These are phyloP conservation scores for Xestia sexstrigata DNA, from an alignment of 2,888 invertebrate genomes.

Conservation along the genomic window DNA sequence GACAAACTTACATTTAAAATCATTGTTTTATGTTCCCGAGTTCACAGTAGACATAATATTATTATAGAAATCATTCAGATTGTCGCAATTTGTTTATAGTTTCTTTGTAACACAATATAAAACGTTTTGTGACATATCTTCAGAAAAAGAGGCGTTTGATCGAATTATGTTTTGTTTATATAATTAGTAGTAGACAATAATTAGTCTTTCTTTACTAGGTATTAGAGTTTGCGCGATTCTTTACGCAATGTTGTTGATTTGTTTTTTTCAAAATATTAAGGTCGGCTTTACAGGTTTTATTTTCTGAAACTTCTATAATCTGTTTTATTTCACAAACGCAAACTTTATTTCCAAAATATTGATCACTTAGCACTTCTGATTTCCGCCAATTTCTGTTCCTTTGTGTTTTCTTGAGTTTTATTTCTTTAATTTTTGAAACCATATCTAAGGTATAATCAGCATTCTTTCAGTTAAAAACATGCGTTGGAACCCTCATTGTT, in stretches of 20 bases:
- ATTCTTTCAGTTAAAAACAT: slow-evolving; percentile 29
- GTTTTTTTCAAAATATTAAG: neutral
- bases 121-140: neutral
- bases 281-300: neutral
- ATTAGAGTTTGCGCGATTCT: neutral
- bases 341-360: slow-evolving; percentile 15
- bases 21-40: slow-evolving; percentile 30
- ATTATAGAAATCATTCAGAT: neutral
- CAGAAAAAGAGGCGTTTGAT: neutral
- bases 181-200: neutral
- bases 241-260: neutral
- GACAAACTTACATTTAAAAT: slow-evolving; percentile 43
- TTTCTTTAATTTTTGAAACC: slow-evolving; percentile 20
- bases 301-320: neutral
- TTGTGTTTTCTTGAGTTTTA: slow-evolving; percentile 37
- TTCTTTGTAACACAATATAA: neutral
- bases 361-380: slow-evolving; percentile 16
- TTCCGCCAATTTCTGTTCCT: neutral
- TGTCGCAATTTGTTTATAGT: neutral
- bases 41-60: slow-evolving; percentile 13
- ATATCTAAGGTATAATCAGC: slow-evolving; percentile 10
- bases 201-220: neutral
- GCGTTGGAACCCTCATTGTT: slow-evolving; percentile 26
- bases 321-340: slow-evolving; percentile 1
- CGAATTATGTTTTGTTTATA: neutral